phyloP scores from a whole-genome alignment of 35 echinoderm and acorn worm genomes.

The Eucidaris tribuloides region DNA sequence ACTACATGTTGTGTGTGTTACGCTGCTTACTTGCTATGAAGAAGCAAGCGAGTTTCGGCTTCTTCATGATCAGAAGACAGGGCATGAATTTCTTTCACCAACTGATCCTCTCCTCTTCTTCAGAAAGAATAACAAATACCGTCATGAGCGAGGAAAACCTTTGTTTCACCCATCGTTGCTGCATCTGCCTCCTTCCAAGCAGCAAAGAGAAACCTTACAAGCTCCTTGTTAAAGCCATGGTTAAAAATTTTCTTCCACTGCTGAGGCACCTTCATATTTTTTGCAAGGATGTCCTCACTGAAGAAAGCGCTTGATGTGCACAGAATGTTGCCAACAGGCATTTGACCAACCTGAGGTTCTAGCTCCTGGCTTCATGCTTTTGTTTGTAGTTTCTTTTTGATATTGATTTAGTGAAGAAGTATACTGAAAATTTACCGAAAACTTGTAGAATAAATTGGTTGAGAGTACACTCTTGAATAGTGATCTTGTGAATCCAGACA shows the following conservation, averaged over 20 bases:
- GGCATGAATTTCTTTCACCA: not conserved
- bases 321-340: not conserved
- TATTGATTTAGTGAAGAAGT: no score
- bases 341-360: not conserved
- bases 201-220: not conserved
- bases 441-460: no score
- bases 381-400: not conserved
- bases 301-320: not conserved
- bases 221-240: conserved; percentile 8
- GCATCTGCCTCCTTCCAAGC: not conserved
- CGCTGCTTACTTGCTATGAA: not conserved
- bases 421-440: no score
- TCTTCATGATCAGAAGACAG: conserved; percentile 10
- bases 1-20: not conserved
- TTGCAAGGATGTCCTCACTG: not conserved
- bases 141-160: not conserved
- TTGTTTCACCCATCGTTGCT: not conserved
- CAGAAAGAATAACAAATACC: not conserved
- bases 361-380: not conserved
- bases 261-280: not conserved
- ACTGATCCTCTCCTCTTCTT: not conserved
- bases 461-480: no score
- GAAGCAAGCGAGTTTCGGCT: not conserved
- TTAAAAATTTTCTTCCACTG: conserved; percentile 10
- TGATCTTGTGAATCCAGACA: no score